Percentiles rank a stretch among this genome's conserved stretches.
These are phyloP conservation scores for Podarcis raffonei DNA, from an alignment of 2,113 vertebrate genomes.

Conservation along the genomic window DNA sequence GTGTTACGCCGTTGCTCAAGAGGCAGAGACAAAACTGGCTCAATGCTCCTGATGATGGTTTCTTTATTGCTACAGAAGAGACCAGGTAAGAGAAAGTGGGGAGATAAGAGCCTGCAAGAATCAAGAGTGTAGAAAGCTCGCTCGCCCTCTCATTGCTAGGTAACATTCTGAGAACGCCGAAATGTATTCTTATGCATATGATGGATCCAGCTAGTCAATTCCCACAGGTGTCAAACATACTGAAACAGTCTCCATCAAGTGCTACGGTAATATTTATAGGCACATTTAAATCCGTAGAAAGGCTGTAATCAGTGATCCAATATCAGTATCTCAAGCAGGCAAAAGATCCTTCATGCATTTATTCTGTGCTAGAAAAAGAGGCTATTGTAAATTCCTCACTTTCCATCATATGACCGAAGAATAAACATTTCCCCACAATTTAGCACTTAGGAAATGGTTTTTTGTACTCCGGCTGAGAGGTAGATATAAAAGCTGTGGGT, in stretches of 20 bases:
- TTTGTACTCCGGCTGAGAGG: constrained; percentile 16
- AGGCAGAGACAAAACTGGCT: constrained; percentile 91
- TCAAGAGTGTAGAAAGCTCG: neutral
- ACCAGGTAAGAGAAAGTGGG: constrained; percentile 82
- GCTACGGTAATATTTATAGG: neutral
- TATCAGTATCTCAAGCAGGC: neutral
- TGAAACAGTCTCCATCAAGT: neutral
- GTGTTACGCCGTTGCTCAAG: constrained; percentile 82
- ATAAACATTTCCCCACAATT: constrained; percentile 7
- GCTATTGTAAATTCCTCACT: neutral
- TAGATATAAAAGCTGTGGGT: neutral
- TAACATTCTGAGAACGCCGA: neutral
- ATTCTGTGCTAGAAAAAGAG: neutral
- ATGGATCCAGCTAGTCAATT: neutral
- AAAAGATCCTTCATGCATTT: neutral
- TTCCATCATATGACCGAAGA: neutral
- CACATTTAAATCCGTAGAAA: neutral
- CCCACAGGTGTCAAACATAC: neutral
- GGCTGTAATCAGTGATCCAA: neutral
- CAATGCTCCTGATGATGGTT: constrained; percentile 88
- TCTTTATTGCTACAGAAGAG: constrained; percentile 91
- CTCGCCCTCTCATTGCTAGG: neutral
- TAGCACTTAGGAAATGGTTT: constrained; percentile 27
- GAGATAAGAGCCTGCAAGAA: constrained; percentile 10
- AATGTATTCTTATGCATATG: neutral